phyloP scores from a whole-genome alignment of 2,113 vertebrate genomes.

The Syrrhaptes paradoxus region DNA sequence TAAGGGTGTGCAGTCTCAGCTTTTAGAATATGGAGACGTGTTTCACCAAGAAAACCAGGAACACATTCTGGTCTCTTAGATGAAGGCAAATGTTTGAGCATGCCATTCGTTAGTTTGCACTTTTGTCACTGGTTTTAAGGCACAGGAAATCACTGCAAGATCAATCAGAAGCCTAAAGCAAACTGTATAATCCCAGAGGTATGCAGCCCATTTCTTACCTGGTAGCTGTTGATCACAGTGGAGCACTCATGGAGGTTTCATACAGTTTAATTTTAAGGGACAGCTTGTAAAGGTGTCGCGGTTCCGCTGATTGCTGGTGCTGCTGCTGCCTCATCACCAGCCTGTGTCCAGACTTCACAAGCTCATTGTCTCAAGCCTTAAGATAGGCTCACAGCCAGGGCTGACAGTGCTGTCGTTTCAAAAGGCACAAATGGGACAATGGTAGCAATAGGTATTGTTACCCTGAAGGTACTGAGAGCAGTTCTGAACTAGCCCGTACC shows the following conservation, averaged over 20 bases:
- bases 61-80: accelerated
- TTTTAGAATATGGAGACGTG: too few species aligned
- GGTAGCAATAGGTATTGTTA: neutral
- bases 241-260: neutral
- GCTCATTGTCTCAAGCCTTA: neutral
- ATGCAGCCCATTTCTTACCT: neutral
- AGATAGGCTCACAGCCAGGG: neutral
- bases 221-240: neutral
- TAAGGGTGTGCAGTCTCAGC: too few species aligned
- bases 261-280: neutral
- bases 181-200: neutral
- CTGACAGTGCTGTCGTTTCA: neutral
- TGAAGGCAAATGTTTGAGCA: neutral
- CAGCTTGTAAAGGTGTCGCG: neutral
- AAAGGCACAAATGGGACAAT: neutral
- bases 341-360: neutral
- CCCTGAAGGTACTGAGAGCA: neutral
- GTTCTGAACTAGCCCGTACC: neutral
- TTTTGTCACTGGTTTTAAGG: neutral
- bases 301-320: neutral
- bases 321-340: neutral
- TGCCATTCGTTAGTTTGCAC: neutral
- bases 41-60: neutral
- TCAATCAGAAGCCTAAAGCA: neutral
- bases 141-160: neutral